A percentile compares a stretch with the other conserved stretches of the same genome.
Evolutionary conservation across 2,888 invertebrate genomes (phyloP).

Genomic region (Phoenoteleia sp.): DNA sequence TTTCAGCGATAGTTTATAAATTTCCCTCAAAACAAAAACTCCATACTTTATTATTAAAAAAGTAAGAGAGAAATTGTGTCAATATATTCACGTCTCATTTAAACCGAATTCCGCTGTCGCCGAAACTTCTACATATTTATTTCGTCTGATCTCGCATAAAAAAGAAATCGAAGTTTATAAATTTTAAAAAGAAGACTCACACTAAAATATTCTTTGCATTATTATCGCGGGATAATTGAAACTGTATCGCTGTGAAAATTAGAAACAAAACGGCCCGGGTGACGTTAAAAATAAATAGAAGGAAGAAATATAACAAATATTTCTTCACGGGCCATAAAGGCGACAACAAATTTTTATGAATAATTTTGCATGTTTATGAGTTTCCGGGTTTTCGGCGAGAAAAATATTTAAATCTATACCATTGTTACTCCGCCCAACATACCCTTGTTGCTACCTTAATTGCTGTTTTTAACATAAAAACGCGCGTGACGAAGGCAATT

Average conservation of each 20-base stretch:
- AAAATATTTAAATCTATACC: constrained; percentile 65
- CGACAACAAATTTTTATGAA: constrained; percentile 71
- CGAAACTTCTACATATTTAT: constrained; percentile 12
- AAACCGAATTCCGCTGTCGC: not conserved
- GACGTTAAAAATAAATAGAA: constrained; percentile 45
- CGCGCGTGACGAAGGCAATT: constrained; percentile 45
- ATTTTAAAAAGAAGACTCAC: constrained; percentile 48
- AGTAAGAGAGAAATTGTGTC: no score
- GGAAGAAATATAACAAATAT: constrained; percentile 54
- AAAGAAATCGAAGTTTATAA: constrained; percentile 35
- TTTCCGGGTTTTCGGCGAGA: constrained; percentile 63
- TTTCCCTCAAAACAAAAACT: no score
- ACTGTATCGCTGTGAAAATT: constrained; percentile 57
- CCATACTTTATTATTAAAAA: no score
- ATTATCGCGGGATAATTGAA: constrained; percentile 56
- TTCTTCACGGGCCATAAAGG: constrained; percentile 64
- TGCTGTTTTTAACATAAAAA: constrained; percentile 63
- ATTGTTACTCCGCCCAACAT: constrained; percentile 45
- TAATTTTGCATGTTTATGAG: constrained; percentile 71
- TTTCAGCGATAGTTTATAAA: no score
- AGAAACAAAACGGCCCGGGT: constrained; percentile 49
- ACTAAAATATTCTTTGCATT: constrained; percentile 60
- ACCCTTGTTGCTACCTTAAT: constrained; percentile 50
- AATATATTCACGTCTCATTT: not conserved
- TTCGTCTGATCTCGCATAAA: not conserved